A percentile compares a stretch with the other conserved stretches of the same genome.
Evolutionary conservation across 2,113 vertebrate species (phyloP).

Genomic region (Conger conger): DNA sequence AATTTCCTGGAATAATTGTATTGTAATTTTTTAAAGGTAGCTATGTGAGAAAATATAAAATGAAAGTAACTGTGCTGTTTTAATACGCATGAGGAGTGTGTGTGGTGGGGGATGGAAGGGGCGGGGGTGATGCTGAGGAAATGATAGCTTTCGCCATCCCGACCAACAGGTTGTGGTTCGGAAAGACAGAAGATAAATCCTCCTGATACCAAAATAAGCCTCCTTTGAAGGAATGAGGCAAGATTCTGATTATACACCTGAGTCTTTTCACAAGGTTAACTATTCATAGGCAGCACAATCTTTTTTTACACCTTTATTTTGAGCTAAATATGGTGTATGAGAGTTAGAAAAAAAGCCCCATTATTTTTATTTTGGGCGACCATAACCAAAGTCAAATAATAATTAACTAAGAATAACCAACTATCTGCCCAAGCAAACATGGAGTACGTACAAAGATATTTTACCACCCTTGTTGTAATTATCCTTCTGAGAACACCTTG

Average conservation of each 20-base stretch:
- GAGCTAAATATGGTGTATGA: not conserved
- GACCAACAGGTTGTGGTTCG: constrained; percentile 38
- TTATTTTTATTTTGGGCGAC: not conserved
- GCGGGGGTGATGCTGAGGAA: constrained; percentile 27
- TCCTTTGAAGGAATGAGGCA: not conserved
- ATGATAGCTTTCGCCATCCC: constrained; percentile 52
- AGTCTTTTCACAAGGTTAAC: constrained; percentile 7
- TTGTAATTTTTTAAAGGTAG: no score
- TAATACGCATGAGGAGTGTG: constrained; percentile 41
- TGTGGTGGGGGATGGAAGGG: not conserved
- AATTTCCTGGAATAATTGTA: no score
- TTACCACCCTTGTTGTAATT: not conserved
- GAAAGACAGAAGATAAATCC: constrained; percentile 16
- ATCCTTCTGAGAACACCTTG: not conserved
- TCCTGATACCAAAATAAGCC: constrained; percentile 26
- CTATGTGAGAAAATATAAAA: constrained; percentile 10
- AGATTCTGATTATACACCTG: not conserved
- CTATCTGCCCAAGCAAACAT: not conserved
- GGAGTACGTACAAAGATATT: not conserved
- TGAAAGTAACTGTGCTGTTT: constrained; percentile 53
- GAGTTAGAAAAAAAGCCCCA: no score
- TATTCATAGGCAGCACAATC: not conserved
- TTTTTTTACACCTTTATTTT: not conserved
- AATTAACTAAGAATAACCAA: not conserved
- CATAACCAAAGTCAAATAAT: not conserved